Evolutionary conservation across 2,797 vertebrate genomes (phyloP), one percentile per base, ranked within the genome.

Genomic region (Phoebastria nigripes): DNA sequence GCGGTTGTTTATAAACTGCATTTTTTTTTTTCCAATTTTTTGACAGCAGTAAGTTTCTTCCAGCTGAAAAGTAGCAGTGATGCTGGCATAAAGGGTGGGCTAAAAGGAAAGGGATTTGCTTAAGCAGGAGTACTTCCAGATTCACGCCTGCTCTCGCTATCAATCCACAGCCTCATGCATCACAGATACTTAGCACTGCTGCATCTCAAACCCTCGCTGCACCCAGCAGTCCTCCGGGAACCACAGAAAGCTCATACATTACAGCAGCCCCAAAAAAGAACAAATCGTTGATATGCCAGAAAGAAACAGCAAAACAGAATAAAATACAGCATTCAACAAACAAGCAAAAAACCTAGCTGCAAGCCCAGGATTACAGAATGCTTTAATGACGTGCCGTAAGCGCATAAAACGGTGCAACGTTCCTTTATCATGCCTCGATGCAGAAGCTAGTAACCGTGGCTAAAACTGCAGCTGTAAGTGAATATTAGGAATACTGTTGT

Each of bases 331-430:
- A 15, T n/a, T 24, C 8, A 6, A 52, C 25, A 47, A 39, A 11
- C 37, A 35, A n/a, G 21, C 8, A 24, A 12, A 39, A 59, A 67
- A 42, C 0, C 6, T 10, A 63, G 15, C 79, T 41, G 52, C 52
- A 13, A 67, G n/a, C 1, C 8, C 49, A 17, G 42, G 49, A 9
- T 58, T 7, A 33, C 35, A 19, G 51, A 20, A 33, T 6, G 4
- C 42, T 49, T 33, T 12, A 37, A 0, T 0, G 18, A 56, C 0
- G 0, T 12, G 70, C 42, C 22, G 0, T 7, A 0, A 54, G 51
- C 0, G 21, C 76, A 56, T 1, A 15, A 15, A 59, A 5, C 2
- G 1, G 31, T 11, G 15, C 62, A 8, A 15, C 24, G 14, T 41
- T 82, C 70, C n/a, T n/a, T 12, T 18, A 4, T 7, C 1, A 0